Evolutionary conservation across 1,140 invertebrate genomes (phyloP).

Genomic region (Diorhabda sublineata): DNA sequence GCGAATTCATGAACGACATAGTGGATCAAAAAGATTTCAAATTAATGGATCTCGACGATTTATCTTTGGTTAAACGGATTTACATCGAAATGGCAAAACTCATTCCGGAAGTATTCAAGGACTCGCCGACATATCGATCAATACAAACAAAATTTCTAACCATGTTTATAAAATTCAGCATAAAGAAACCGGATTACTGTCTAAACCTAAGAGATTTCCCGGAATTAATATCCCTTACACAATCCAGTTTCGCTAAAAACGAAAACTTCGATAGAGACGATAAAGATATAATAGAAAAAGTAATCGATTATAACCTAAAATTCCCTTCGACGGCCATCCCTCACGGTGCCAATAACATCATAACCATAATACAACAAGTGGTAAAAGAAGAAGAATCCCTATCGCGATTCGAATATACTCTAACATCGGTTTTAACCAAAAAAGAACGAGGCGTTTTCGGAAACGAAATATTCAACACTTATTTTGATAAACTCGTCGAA

Average conservation of each 20-base stretch:
- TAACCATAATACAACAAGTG: neutral
- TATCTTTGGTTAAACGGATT: neutral
- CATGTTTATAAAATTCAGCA: conserved; percentile 1
- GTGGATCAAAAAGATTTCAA: neutral
- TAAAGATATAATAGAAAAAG: conserved; percentile 2
- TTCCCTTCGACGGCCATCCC: conserved; percentile 4
- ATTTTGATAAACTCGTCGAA: conserved; percentile 6
- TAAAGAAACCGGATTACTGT: conserved; percentile 4
- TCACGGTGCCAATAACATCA: neutral
- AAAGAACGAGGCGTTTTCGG: conserved; percentile 3
- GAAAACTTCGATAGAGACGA: neutral
- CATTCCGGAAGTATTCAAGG: neutral
- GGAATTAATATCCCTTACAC: neutral
- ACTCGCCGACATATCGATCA: too few relatives aligned
- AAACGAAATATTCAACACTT: conserved; percentile 9
- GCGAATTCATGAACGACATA: conserved; percentile 10
- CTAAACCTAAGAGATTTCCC: conserved; percentile 9
- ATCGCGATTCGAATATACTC: neutral
- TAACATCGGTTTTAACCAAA: neutral
- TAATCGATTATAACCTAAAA: conserved; percentile 7
- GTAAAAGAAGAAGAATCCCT: neutral
- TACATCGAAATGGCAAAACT: conserved; percentile 1
- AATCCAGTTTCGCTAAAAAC: neutral
- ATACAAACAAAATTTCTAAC: neutral
- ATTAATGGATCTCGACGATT: neutral